Evolutionary conservation across 1,140 invertebrate species (phyloP).

Genomic region (Acromyrmex echinatior): DNA sequence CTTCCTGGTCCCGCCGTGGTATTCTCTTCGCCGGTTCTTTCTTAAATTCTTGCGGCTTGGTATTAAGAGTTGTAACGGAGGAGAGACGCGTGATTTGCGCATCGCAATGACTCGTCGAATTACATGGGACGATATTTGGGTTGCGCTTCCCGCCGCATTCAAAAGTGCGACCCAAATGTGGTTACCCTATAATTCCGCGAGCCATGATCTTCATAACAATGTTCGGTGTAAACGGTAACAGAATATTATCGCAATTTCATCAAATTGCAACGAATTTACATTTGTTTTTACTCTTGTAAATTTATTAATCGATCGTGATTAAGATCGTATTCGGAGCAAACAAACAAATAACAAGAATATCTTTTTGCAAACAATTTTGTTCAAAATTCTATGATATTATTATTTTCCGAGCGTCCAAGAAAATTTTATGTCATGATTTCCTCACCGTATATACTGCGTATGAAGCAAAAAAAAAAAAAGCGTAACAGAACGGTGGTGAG

Average conservation of each 20-base stretch:
- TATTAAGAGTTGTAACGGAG: constrained; percentile 28
- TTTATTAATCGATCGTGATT: neutral
- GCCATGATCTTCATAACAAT: constrained; percentile 17
- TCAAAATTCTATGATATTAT: neutral
- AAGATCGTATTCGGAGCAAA: neutral
- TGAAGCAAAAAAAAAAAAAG: neutral
- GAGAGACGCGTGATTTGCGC: constrained; percentile 34
- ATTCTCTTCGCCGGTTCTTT: constrained; percentile 31
- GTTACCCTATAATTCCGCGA: constrained; percentile 29
- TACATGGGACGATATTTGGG: constrained; percentile 48
- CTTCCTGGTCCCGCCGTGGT: constrained; percentile 29
- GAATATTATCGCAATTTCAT: constrained; percentile 2
- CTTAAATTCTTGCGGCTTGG: constrained; percentile 51
- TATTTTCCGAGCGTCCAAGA: neutral
- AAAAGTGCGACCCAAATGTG: constrained; percentile 25
- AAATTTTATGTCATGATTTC: neutral
- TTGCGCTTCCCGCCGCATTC: constrained; percentile 30
- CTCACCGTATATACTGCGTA: neutral
- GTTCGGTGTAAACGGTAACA: constrained; percentile 14
- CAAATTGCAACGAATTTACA: neutral
- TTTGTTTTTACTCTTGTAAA: neutral
- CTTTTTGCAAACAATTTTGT: neutral
- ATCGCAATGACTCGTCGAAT: constrained; percentile 42
- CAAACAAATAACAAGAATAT: neutral
- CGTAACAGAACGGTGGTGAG: neutral